A percentile compares a stretch with the other conserved stretches of the same genome.
Conservation (phyloP, 2,113 vertebrate genomes). For the Microcebus murinus region DNA sequence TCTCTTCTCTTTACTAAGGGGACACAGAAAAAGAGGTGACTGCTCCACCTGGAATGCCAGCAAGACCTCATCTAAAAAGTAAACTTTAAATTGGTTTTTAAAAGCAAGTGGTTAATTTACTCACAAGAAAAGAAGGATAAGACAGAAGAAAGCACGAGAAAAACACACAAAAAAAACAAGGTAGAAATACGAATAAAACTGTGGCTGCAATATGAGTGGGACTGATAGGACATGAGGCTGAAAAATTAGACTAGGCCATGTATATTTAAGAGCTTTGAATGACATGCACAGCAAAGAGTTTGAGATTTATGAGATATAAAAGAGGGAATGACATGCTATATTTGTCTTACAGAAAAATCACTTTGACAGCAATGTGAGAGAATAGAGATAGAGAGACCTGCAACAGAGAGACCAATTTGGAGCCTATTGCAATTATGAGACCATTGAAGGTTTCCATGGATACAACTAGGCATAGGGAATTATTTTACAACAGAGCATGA, state of each 20-base stretch:
- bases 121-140: neutral
- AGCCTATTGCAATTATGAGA: neutral
- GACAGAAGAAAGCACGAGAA: neutral
- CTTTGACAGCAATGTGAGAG: constrained; percentile 36
- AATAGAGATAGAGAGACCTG: constrained; percentile 41
- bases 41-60: neutral
- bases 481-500: constrained; percentile 42
- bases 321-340: neutral
- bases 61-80: neutral
- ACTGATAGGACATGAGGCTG: neutral
- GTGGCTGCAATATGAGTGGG: neutral
- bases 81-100: neutral
- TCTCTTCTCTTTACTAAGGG: neutral
- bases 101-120: neutral
- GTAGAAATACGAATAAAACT: neutral
- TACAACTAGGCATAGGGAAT: neutral
- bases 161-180: neutral
- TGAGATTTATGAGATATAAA: neutral
- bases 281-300: neutral
- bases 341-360: constrained; percentile 52
- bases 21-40: neutral
- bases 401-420: neutral
- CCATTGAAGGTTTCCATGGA: constrained; percentile 42
- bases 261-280: neutral
- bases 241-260: neutral